Evolutionary conservation across 2,888 invertebrate species (phyloP).

Genomic region (Cactoblastis cactorum): DNA sequence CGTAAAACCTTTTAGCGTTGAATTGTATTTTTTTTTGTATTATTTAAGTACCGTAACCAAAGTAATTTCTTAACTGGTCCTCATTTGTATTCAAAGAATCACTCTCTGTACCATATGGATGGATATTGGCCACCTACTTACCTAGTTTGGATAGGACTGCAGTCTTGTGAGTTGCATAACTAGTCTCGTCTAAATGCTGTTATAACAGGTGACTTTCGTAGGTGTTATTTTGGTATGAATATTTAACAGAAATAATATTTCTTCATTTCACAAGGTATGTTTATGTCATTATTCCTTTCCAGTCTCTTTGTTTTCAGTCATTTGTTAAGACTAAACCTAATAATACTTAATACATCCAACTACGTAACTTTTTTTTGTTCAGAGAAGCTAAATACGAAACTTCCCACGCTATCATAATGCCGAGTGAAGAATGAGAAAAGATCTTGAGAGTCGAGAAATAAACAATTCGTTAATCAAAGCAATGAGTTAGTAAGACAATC

Average conservation of each 20-base stretch:
- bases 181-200: neutral
- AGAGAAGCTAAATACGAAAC: no score
- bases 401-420: no score
- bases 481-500: no score
- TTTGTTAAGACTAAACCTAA: no score
- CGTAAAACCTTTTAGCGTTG: neutral
- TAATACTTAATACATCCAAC: no score
- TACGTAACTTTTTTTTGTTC: no score
- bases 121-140: neutral
- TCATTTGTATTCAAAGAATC: constrained; percentile 4
- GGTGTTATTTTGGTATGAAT: neutral
- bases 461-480: no score
- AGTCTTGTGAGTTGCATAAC: constrained; percentile 5
- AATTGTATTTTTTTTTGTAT: neutral
- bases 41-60: neutral
- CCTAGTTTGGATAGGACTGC: neutral
- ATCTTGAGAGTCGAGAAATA: no score
- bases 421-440: no score
- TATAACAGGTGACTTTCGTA: neutral
- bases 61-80: neutral
- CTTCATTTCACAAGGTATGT: neutral
- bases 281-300: no score
- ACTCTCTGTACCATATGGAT: neutral
- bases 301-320: no score
- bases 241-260: neutral